These are phyloP conservation scores for Centroberyx gerrardi DNA, from an alignment of 2,797 vertebrate species.

Conservation along the genomic window DNA sequence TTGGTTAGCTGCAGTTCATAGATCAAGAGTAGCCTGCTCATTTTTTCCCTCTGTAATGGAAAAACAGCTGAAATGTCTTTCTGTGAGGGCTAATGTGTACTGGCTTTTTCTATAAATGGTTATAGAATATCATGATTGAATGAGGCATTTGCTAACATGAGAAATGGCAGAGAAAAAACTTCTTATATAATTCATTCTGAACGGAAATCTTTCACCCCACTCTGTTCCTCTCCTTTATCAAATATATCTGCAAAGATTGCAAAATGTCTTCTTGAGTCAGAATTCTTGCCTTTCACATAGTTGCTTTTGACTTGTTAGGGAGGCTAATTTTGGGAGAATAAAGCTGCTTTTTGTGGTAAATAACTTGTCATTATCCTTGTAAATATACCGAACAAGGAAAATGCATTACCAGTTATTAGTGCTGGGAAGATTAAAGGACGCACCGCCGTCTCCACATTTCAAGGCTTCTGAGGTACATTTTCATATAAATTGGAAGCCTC, in stretches of 20 bases:
- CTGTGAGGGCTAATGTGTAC: slow-evolving; percentile 20
- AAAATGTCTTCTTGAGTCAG: neutral
- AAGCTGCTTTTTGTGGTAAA: neutral
- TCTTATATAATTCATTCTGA: slow-evolving; percentile 3
- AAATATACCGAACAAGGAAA: neutral
- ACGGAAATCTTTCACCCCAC: slow-evolving; percentile 4
- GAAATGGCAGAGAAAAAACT: neutral
- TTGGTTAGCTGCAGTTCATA: neutral
- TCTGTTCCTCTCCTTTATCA: neutral
- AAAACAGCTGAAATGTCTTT: slow-evolving; percentile 21
- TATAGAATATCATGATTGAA: slow-evolving; percentile 10
- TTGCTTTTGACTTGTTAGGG: neutral
- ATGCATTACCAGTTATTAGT: neutral
- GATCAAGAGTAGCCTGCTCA: slow-evolving; percentile 26
- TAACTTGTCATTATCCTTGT: neutral
- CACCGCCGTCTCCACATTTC: neutral
- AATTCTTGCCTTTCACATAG: neutral
- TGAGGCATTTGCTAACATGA: slow-evolving; percentile 16
- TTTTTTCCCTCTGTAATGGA: slow-evolving; percentile 28
- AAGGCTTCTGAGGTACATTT: neutral
- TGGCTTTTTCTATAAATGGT: slow-evolving; percentile 12
- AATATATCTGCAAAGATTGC: neutral
- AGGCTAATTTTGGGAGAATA: neutral
- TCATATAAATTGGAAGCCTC: neutral
- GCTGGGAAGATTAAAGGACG: neutral